phyloP scores from a whole-genome alignment of 2,888 invertebrate genomes.

The Himalopsyche anomala region DNA sequence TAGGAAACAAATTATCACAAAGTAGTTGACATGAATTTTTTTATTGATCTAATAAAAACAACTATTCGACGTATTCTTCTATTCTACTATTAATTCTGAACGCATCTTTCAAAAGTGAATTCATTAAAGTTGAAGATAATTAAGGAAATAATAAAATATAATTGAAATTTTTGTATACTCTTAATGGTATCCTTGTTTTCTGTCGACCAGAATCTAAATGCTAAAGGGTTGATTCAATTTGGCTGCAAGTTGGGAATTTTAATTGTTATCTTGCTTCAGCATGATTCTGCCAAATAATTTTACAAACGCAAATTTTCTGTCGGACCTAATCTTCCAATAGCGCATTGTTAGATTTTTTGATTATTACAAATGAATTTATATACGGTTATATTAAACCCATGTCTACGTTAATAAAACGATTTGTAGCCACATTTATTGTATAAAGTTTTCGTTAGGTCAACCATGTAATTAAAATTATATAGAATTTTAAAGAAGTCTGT shows the following conservation, averaged over 20 bases:
- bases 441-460: too few relatives aligned
- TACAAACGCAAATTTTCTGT: not conserved
- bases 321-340: not conserved
- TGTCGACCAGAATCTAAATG: conserved; percentile 22
- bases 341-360: too few relatives aligned
- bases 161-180: conserved; percentile 26
- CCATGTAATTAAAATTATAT: too few relatives aligned
- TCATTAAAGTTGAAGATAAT: not conserved
- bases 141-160: conserved; percentile 23
- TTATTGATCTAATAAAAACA: not conserved
- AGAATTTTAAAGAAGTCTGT: too few relatives aligned
- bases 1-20: not conserved
- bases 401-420: too few relatives aligned
- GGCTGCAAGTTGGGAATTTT: conserved; percentile 63
- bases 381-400: too few relatives aligned
- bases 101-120: not conserved
- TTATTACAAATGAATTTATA: too few relatives aligned
- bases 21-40: not conserved
- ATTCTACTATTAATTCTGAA: not conserved
- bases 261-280: conserved; percentile 58
- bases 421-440: too few relatives aligned
- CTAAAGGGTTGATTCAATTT: conserved; percentile 64
- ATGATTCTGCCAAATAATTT: not conserved
- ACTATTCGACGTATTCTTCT: too few relatives aligned
- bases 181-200: conserved; percentile 18